phyloP scores from a whole-genome alignment of 2,797 vertebrate species.

The Cryptoblepharus egeriae region DNA sequence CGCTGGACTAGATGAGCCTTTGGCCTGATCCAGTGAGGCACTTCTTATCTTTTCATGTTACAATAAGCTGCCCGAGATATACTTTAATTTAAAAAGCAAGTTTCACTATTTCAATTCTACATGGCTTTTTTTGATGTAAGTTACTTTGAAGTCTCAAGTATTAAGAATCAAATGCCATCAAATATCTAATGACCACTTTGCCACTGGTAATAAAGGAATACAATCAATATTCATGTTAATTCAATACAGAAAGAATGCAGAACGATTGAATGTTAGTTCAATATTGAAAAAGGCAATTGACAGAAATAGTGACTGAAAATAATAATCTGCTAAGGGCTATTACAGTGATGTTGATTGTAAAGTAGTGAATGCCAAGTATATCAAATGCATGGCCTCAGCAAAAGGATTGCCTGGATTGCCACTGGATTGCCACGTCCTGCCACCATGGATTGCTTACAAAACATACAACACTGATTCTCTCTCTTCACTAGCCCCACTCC shows the following conservation, averaged over 20 bases:
- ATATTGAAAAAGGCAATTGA: neutral
- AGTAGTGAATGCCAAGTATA: neutral
- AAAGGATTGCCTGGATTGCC: too few relatives aligned
- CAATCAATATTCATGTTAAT: neutral
- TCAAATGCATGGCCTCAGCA: neutral
- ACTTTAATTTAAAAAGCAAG: neutral
- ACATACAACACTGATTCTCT: neutral
- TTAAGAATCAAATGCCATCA: neutral
- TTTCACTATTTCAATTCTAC: neutral
- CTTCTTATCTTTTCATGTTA: too few relatives aligned
- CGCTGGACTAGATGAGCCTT: too few relatives aligned
- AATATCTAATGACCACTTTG: neutral
- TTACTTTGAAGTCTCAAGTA: neutral
- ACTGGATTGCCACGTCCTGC: too few relatives aligned
- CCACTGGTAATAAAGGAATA: neutral
- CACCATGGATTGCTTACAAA: too few relatives aligned
- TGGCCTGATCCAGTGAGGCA: too few relatives aligned
- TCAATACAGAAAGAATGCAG: neutral
- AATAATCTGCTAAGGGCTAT: neutral
- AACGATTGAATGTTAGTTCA: neutral
- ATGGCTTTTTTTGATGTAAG: neutral
- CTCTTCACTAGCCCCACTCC: neutral
- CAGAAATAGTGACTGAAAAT: neutral
- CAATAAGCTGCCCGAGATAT: neutral
- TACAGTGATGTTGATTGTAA: neutral